Conservation (phyloP, 2,113 vertebrate genomes). For the Paedocypris sp. region DNA sequence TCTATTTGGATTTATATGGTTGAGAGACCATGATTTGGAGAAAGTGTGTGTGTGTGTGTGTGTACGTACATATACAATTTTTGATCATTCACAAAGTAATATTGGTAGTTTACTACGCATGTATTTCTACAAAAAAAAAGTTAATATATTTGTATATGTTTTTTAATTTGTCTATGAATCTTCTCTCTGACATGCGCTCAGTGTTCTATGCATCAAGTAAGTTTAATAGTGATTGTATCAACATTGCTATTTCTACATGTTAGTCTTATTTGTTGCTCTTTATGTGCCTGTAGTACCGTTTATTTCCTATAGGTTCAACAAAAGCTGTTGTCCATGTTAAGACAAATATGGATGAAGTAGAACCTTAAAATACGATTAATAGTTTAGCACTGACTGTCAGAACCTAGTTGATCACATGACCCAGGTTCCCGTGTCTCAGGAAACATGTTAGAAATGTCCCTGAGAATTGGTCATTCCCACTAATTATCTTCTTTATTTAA, state of each 20-base stretch:
- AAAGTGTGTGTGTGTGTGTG: slow-evolving; percentile 25
- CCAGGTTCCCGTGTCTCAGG: no score
- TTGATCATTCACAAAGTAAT: slow-evolving; percentile 37
- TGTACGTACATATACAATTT: slow-evolving; percentile 36
- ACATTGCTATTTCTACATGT: background rate
- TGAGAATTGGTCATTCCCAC: no score
- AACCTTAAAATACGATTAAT: no score
- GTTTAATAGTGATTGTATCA: slow-evolving; percentile 19
- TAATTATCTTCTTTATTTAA: no score
- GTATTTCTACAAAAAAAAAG: slow-evolving; percentile 38
- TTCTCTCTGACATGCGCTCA: slow-evolving; percentile 35
- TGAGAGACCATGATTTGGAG: background rate
- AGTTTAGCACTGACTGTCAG: no score
- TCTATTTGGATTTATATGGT: background rate
- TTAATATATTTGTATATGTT: slow-evolving; percentile 44
- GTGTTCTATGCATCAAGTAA: slow-evolving; percentile 36
- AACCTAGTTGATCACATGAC: no score
- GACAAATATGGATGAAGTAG: no score
- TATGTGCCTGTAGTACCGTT: no score
- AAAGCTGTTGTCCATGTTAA: no score
- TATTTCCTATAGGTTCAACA: no score
- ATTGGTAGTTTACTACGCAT: slow-evolving; percentile 49
- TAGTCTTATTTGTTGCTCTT: slow-evolving; percentile 1
- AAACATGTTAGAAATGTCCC: no score
- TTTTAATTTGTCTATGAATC: slow-evolving; percentile 38